A percentile compares a stretch with the other conserved stretches of the same genome.
Evolutionary conservation across 2,797 vertebrate genomes (phyloP).

Genomic region (Aldrovandia affinis): DNA sequence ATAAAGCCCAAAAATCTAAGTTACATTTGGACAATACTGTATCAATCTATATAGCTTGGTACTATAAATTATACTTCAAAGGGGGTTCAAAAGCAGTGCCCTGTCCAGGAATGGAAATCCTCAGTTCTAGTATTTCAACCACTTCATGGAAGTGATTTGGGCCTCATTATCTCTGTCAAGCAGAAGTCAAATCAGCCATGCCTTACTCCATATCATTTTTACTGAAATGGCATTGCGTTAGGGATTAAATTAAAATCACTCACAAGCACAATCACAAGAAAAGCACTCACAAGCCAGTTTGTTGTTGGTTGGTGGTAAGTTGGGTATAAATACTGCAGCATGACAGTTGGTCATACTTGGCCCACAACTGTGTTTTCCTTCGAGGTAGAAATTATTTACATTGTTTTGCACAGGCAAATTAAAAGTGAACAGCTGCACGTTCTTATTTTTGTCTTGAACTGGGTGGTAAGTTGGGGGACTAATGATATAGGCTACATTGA

Average conservation of each 20-base stretch:
- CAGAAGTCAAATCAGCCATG: background rate
- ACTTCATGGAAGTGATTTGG: background rate
- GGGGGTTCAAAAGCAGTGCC: too few species aligned
- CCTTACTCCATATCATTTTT: background rate
- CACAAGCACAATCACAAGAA: background rate
- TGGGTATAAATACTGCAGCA: too few species aligned
- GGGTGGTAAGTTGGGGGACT: background rate
- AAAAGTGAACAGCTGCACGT: background rate
- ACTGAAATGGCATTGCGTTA: background rate
- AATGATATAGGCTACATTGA: background rate
- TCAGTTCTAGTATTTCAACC: too few species aligned
- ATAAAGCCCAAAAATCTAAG: too few species aligned
- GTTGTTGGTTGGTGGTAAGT: too few species aligned
- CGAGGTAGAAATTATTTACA: background rate
- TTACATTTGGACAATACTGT: too few species aligned
- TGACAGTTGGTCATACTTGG: too few species aligned
- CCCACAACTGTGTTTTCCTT: background rate
- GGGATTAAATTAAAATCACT: background rate
- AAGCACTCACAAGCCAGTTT: too few species aligned
- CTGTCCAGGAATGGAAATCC: too few species aligned
- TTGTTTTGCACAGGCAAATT: background rate
- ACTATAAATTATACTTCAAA: too few species aligned
- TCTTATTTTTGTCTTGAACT: background rate
- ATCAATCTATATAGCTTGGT: too few species aligned
- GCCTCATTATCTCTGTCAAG: background rate